Conservation (phyloP, 2,113 vertebrate species). For the Felis chaus region DNA sequence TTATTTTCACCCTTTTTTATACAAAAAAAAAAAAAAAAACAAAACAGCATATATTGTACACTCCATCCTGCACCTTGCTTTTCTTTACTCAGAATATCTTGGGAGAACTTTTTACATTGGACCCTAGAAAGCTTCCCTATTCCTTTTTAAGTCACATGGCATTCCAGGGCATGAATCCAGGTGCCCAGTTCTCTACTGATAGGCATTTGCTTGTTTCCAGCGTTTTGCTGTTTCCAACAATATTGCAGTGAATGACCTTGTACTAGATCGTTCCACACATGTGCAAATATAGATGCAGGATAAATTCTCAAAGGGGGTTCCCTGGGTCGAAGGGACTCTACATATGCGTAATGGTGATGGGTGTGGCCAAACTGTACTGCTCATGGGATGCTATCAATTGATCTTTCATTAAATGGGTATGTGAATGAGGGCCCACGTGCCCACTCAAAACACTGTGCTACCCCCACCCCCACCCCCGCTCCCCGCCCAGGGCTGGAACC, state of each 20-base stretch:
- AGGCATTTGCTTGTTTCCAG: background rate
- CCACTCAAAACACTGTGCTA: background rate
- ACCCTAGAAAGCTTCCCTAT: background rate
- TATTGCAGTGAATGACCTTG: background rate
- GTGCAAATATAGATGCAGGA: background rate
- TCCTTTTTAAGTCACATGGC: background rate
- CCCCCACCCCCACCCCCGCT: too few relatives aligned
- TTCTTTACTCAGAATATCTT: background rate
- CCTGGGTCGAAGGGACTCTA: background rate
- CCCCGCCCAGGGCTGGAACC: background rate
- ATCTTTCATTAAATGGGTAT: background rate
- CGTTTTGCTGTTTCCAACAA: background rate
- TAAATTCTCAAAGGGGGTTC: background rate
- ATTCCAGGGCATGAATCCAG: background rate
- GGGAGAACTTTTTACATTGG: background rate
- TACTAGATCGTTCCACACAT: background rate
- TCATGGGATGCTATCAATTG: background rate
- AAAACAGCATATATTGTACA: background rate
- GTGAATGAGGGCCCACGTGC: background rate
- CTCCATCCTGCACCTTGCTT: background rate
- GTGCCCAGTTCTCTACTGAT: background rate
- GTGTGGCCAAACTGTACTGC: background rate
- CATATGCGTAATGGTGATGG: background rate
- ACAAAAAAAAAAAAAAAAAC: background rate
- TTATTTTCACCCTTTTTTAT: background rate